A percentile compares a stretch with the other conserved stretches of the same genome.
Conservation (phyloP, 2,113 vertebrate species). For the Xenopus borealis region DNA sequence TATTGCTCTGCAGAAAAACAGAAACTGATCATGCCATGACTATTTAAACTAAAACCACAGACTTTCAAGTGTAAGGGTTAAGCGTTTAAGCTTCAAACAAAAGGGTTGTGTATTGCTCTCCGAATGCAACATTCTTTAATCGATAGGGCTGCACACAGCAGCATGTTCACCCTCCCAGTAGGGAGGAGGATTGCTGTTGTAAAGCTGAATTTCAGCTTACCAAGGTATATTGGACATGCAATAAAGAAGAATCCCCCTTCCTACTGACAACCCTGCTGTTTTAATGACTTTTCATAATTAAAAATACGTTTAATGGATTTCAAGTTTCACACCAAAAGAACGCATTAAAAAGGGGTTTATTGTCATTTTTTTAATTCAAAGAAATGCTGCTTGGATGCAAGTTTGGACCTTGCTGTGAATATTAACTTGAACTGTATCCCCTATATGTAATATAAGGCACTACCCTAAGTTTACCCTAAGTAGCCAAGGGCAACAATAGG, state of each 20-base stretch:
- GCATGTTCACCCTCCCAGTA: slow-evolving; percentile 6
- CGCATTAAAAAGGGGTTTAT: slow-evolving; percentile 18
- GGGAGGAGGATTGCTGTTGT: slow-evolving; percentile 30
- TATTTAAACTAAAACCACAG: neutral
- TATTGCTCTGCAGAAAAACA: neutral
- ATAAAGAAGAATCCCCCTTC: slow-evolving; percentile 30
- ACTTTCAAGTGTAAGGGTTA: neutral
- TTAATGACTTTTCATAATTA: slow-evolving; percentile 38
- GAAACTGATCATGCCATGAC: neutral
- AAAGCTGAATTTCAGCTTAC: slow-evolving; percentile 39
- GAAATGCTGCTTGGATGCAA: neutral
- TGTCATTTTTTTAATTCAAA: neutral
- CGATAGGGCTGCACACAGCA: slow-evolving; percentile 23
- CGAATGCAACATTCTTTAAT: slow-evolving; percentile 18
- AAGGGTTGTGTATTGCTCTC: neutral
- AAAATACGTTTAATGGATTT: slow-evolving; percentile 41
- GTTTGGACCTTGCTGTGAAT: too few species aligned
- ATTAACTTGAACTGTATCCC: too few species aligned
- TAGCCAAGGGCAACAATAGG: too few species aligned
- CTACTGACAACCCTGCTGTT: slow-evolving; percentile 15
- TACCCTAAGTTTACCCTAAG: too few species aligned
- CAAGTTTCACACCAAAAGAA: slow-evolving; percentile 12
- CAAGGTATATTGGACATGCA: slow-evolving; percentile 36
- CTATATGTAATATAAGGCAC: too few species aligned
- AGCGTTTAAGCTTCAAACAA: neutral